Percentiles rank a stretch among this genome's conserved stretches.
These are phyloP conservation scores for Sycophaga agraensis DNA, from an alignment of 1,140 invertebrate species.

Conservation along the genomic window DNA sequence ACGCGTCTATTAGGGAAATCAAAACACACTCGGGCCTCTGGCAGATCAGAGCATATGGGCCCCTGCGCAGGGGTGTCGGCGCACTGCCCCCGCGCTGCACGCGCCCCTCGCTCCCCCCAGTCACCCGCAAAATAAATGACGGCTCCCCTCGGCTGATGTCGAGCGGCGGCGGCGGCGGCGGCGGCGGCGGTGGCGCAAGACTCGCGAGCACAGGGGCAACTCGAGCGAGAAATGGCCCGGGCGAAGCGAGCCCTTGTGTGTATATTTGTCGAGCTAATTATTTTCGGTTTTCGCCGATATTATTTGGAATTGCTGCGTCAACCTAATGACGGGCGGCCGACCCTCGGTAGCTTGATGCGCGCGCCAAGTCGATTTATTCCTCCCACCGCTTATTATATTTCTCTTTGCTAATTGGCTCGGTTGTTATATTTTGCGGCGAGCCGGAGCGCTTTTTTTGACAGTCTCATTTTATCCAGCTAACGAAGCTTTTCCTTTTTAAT, in stretches of 20 bases:
- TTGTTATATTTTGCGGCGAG: too few species aligned
- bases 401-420: too few species aligned
- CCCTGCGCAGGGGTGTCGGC: constrained; percentile 40
- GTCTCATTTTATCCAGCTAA: too few species aligned
- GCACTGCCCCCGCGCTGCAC: too few species aligned
- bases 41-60: constrained; percentile 52
- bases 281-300: constrained; percentile 46
- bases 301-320: constrained; percentile 31
- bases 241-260: constrained; percentile 43
- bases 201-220: constrained; percentile 5
- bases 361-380: too few species aligned
- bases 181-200: constrained; percentile 29
- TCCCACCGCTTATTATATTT: too few species aligned
- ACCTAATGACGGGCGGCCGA: neutral
- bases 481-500: too few species aligned
- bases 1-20: constrained; percentile 56
- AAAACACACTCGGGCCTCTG: constrained; percentile 52
- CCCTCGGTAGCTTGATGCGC: too few species aligned
- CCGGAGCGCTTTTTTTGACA: too few species aligned
- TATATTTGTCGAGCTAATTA: constrained; percentile 53
- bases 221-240: constrained; percentile 50
- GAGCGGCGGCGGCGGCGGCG: too few species aligned
- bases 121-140: constrained; percentile 53
- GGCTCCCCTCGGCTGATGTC: too few species aligned
- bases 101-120: constrained; percentile 29